These are phyloP conservation scores for Drosophila rufa DNA, from an alignment of 1,140 invertebrate genomes.

Conservation along the genomic window DNA sequence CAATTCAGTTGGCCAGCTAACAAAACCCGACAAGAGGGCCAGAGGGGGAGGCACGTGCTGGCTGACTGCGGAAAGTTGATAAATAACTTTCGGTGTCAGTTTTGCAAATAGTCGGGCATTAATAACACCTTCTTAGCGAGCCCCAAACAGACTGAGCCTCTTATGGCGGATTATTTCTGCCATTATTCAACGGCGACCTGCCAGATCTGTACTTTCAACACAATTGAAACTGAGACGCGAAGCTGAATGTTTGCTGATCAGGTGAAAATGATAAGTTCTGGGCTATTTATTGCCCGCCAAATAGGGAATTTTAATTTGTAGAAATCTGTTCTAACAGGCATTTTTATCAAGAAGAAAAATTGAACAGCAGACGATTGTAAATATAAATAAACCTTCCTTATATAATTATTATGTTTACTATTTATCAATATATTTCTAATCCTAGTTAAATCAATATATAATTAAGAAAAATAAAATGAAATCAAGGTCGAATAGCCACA, in stretches of 20 bases:
- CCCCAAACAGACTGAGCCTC: conserved; percentile 25
- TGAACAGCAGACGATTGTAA: no score
- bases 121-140: conserved; percentile 71
- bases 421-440: no score
- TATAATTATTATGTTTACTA: no score
- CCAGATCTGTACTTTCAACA: conserved; percentile 24
- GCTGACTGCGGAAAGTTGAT: conserved; percentile 45
- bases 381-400: not conserved
- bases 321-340: not conserved
- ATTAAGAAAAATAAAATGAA: not conserved
- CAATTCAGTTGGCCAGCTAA: conserved; percentile 69
- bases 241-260: conserved; percentile 17
- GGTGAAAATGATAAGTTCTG: conserved; percentile 9
- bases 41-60: conserved; percentile 46
- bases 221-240: conserved; percentile 35
- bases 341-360: no score
- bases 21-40: conserved; percentile 45
- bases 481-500: not conserved
- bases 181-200: conserved; percentile 26
- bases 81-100: conserved; percentile 70
- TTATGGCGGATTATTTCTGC: conserved; percentile 40
- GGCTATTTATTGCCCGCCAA: not conserved
- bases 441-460: no score
- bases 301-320: no score
- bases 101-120: conserved; percentile 72